Percentiles rank a stretch among this genome's conserved stretches.
These are phyloP conservation scores for Caenorhabditis drosophilae DNA, from an alignment of 2,888 invertebrate species.

Conservation along the genomic window DNA sequence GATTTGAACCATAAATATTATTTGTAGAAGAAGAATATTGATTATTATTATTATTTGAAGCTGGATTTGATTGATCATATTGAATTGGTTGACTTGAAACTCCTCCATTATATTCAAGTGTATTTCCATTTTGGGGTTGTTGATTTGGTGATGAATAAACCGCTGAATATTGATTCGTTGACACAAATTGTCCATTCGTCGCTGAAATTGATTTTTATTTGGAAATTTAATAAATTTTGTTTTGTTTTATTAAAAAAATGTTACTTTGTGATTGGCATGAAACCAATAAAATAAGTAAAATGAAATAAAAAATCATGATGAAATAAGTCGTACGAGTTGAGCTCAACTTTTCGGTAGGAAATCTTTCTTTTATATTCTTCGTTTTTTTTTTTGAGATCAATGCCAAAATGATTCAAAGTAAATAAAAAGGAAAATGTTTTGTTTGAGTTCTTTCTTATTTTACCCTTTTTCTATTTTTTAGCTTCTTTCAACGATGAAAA, in stretches of 20 bases:
- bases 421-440: conserved; percentile 19
- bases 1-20: conserved; percentile 8
- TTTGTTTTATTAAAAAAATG: background rate
- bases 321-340: too few species aligned
- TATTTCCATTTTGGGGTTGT: background rate
- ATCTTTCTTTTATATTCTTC: too few species aligned
- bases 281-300: conserved; percentile 10
- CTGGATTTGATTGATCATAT: conserved; percentile 17
- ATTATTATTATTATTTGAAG: conserved; percentile 8
- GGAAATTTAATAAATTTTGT: background rate
- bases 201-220: conserved; percentile 13
- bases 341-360: too few species aligned
- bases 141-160: conserved; percentile 26
- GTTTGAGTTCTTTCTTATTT: conserved; percentile 32
- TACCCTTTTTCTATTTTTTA: too few species aligned
- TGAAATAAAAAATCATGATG: conserved; percentile 21
- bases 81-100: conserved; percentile 26
- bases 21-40: conserved; percentile 12
- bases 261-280: conserved; percentile 1
- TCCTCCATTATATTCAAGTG: conserved; percentile 29
- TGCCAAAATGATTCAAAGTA: conserved; percentile 41
- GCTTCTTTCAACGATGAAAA: conserved; percentile 18
- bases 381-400: conserved; percentile 17
- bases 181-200: conserved; percentile 25
- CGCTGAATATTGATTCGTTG: conserved; percentile 32